A percentile compares a stretch with the other conserved stretches of the same genome.
Evolutionary conservation across 2,888 invertebrate genomes (phyloP).

Genomic region (Euspilapteryx auroguttella): DNA sequence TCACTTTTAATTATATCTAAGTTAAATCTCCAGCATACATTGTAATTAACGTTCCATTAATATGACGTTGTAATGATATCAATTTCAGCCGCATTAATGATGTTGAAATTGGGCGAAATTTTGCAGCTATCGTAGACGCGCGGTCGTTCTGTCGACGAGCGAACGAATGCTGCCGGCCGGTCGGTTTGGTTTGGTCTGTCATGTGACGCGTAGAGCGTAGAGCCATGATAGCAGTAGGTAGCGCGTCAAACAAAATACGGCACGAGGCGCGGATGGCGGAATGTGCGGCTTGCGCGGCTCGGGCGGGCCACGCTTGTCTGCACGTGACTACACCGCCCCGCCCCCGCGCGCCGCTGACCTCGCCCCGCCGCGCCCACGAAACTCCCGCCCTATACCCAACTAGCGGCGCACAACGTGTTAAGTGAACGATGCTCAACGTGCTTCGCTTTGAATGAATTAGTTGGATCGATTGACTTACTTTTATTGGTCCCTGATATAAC

Average conservation of each 20-base stretch:
- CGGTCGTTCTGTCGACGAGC: neutral
- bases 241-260: conserved; percentile 34
- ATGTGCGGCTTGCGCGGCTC: conserved; percentile 14
- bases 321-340: conserved; percentile 24
- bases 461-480: too few species aligned
- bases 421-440: too few species aligned
- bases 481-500: too few species aligned
- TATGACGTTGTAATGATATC: too few species aligned
- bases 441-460: too few species aligned
- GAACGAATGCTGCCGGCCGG: conserved; percentile 20
- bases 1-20: too few species aligned
- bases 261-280: conserved; percentile 19
- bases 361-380: conserved; percentile 7
- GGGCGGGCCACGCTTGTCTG: conserved; percentile 22
- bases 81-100: too few species aligned
- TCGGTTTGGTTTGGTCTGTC: too few species aligned
- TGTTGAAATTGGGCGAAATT: neutral
- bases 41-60: conserved; percentile 14
- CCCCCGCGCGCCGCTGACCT: conserved; percentile 10
- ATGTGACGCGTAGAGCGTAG: conserved; percentile 31
- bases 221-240: conserved; percentile 5
- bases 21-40: conserved; percentile 28
- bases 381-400: conserved; percentile 10
- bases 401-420: too few species aligned
- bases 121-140: too few species aligned